Conservation (phyloP, 35 echinoderm and acorn worm genomes). For the Lytechinus variegatus region DNA sequence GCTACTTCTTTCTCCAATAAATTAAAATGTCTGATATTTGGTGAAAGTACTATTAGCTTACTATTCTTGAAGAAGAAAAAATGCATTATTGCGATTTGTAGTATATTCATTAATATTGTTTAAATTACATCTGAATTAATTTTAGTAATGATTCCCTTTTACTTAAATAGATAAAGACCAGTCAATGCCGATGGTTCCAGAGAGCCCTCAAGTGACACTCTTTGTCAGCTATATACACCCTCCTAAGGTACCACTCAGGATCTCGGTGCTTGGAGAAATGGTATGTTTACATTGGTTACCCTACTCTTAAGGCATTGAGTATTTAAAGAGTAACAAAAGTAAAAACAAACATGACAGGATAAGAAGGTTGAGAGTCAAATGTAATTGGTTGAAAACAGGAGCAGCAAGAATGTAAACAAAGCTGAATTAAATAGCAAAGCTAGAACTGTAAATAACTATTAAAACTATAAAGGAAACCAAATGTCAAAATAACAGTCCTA, state of each 20-base stretch:
- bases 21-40: too few relatives aligned
- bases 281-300: constrained; percentile 46
- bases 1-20: too few relatives aligned
- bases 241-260: constrained; percentile 88
- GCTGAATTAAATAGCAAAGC: too few relatives aligned
- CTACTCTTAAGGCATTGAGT: background rate
- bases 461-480: too few relatives aligned
- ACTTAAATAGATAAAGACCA: constrained; percentile 78
- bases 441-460: too few relatives aligned
- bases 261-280: constrained; percentile 97
- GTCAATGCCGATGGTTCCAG: constrained; percentile 70
- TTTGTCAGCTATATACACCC: constrained; percentile 96
- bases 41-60: too few relatives aligned
- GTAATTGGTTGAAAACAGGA: too few relatives aligned
- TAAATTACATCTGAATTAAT: background rate
- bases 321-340: background rate
- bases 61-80: too few relatives aligned
- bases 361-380: too few relatives aligned
- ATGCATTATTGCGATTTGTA: background rate
- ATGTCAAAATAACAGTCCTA: too few relatives aligned
- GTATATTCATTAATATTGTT: background rate
- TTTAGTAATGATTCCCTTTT: background rate
- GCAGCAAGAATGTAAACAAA: too few relatives aligned
- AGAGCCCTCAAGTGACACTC: constrained; percentile 88
- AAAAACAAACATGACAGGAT: too few relatives aligned